A percentile compares a stretch with the other conserved stretches of the same genome.
phyloP scores from a whole-genome alignment of 2,113 vertebrate genomes.

The Semnornis frantzii region DNA sequence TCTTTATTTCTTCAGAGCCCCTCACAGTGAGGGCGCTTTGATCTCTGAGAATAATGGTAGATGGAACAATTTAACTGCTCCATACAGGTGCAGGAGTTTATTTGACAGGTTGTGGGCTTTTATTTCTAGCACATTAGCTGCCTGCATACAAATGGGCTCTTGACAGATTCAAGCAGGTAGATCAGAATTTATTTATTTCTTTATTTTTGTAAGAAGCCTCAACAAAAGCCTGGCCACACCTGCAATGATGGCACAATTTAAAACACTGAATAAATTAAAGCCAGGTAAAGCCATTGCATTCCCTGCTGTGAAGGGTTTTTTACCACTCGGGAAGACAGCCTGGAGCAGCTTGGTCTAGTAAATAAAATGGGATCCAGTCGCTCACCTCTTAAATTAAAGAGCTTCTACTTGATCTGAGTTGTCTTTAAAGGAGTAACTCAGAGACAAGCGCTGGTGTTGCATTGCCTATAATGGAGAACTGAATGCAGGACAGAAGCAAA shows the following conservation, averaged over 20 bases:
- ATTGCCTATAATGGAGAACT: neutral
- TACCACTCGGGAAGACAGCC: conserved; percentile 24
- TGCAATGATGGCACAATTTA: conserved; percentile 65
- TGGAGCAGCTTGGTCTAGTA: conserved; percentile 9
- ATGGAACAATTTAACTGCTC: conserved; percentile 78
- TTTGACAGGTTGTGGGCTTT: conserved; percentile 80
- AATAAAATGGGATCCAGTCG: conserved; percentile 58
- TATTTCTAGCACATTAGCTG: conserved; percentile 79
- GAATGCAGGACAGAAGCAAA: neutral
- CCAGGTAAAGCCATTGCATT: conserved; percentile 61
- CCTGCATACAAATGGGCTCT: conserved; percentile 76
- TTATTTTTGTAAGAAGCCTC: conserved; percentile 31
- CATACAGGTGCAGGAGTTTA: conserved; percentile 80
- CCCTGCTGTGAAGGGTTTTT: conserved; percentile 56
- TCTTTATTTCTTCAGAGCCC: conserved; percentile 71
- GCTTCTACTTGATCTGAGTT: neutral
- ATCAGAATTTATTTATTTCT: conserved; percentile 35
- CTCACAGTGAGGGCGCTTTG: conserved; percentile 77
- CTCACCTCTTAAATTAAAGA: conserved; percentile 29
- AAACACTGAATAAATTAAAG: conserved; percentile 70
- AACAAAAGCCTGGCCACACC: conserved; percentile 74
- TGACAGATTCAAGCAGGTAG: conserved; percentile 79
- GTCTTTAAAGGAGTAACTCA: conserved; percentile 31
- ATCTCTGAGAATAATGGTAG: conserved; percentile 79
- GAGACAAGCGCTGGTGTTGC: neutral